phyloP scores from a whole-genome alignment of 1,140 invertebrate genomes.

The Penaeus indicus region DNA sequence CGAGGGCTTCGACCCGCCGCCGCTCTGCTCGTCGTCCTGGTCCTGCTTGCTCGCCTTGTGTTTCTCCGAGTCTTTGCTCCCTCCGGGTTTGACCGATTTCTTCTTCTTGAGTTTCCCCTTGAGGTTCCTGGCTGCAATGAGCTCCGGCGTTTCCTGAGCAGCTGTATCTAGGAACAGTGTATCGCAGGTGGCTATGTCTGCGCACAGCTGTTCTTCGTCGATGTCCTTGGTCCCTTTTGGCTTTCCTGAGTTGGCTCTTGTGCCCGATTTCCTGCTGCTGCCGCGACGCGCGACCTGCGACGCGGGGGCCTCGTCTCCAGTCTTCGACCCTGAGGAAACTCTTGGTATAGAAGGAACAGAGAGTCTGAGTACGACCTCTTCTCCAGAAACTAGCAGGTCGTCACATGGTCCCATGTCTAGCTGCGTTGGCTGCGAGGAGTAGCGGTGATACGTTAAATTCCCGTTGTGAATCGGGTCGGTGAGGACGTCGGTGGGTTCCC shows the following conservation, averaged over 20 bases:
- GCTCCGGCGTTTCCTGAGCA: slow-evolving; percentile 63
- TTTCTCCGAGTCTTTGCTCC: slow-evolving; percentile 30
- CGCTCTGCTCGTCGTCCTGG: background rate
- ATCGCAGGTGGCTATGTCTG: slow-evolving; percentile 64
- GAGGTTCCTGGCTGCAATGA: slow-evolving; percentile 62
- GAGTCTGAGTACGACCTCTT: slow-evolving; percentile 50
- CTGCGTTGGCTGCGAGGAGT: slow-evolving; percentile 50
- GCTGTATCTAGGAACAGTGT: slow-evolving; percentile 64
- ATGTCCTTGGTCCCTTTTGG: background rate
- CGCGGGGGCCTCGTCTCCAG: background rate
- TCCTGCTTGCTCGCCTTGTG: background rate
- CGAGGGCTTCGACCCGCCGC: background rate
- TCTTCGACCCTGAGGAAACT: background rate
- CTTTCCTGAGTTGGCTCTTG: background rate
- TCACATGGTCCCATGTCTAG: slow-evolving; percentile 56
- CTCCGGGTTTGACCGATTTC: slow-evolving; percentile 42
- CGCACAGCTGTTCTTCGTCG: slow-evolving; percentile 59
- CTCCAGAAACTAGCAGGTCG: slow-evolving; percentile 40
- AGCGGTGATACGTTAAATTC: slow-evolving; percentile 44
- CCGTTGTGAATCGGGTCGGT: slow-evolving; percentile 34
- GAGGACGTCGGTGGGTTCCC: slow-evolving; percentile 7
- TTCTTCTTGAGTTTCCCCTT: slow-evolving; percentile 65
- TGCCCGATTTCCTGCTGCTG: slow-evolving; percentile 35
- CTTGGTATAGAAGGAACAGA: slow-evolving; percentile 36
- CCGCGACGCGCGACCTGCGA: background rate